Conservation (phyloP, 2,113 vertebrate genomes). For the Loxodonta africana region DNA sequence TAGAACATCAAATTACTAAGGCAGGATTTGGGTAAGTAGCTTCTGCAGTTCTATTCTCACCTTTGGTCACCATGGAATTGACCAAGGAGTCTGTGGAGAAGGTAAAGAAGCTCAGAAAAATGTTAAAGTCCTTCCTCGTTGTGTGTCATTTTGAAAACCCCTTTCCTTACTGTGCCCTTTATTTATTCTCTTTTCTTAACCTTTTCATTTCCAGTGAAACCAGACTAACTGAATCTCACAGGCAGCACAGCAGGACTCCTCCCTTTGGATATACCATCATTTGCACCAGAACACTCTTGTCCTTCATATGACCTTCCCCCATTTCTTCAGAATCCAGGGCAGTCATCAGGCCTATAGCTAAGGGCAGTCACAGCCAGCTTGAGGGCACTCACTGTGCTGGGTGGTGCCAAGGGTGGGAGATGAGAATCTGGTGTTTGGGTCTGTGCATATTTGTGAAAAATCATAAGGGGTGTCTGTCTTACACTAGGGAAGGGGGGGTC, state of each 20-base stretch:
- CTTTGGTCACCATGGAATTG: neutral
- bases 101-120: neutral
- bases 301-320: neutral
- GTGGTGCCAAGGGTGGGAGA: no score
- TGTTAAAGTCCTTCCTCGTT: neutral
- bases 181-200: neutral
- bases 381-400: neutral
- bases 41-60: neutral
- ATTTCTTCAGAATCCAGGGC: neutral
- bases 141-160: neutral
- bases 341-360: neutral
- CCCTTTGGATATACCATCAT: neutral
- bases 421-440: neutral
- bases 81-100: neutral
- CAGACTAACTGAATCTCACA: neutral
- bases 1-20: neutral
- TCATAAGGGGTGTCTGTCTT: neutral
- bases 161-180: neutral
- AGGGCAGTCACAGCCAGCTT: neutral
- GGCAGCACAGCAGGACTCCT: neutral
- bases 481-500: neutral
- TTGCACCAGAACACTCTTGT: neutral
- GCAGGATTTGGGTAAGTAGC: neutral
- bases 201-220: neutral
- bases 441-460: neutral